Conservation (phyloP, 2,888 invertebrate genomes). For the Therioaphis trifolii region DNA sequence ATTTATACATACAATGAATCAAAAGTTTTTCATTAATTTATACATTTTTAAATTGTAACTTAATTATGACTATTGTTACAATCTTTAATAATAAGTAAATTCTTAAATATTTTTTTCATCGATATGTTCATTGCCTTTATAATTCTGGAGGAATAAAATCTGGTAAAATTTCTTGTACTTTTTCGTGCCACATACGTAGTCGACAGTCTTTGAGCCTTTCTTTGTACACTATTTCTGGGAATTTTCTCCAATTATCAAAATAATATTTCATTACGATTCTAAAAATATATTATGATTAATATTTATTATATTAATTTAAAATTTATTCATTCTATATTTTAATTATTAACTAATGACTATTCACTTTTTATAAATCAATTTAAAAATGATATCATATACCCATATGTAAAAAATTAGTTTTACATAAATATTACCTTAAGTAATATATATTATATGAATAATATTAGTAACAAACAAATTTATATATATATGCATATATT, state of each 20-base stretch:
- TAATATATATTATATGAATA: no score
- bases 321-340: background rate
- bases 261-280: slow-evolving; percentile 53
- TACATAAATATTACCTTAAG: no score
- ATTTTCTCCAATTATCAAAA: slow-evolving; percentile 60
- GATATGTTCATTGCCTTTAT: background rate
- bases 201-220: slow-evolving; percentile 63
- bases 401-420: background rate
- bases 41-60: background rate
- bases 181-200: slow-evolving; percentile 63
- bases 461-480: no score
- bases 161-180: slow-evolving; percentile 64
- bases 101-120: background rate
- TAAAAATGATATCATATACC: background rate
- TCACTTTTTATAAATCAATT: background rate
- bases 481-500: no score
- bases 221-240: slow-evolving; percentile 61
- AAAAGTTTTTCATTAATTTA: background rate
- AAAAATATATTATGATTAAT: slow-evolving; percentile 11
- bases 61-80: background rate
- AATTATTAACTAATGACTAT: no score
- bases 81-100: background rate
- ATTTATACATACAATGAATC: background rate
- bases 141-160: slow-evolving; percentile 59
- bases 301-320: background rate